Percentiles rank a stretch among this genome's conserved stretches.
Evolutionary conservation across 1,140 invertebrate genomes (phyloP).

Genomic region (Bombus terrestris): DNA sequence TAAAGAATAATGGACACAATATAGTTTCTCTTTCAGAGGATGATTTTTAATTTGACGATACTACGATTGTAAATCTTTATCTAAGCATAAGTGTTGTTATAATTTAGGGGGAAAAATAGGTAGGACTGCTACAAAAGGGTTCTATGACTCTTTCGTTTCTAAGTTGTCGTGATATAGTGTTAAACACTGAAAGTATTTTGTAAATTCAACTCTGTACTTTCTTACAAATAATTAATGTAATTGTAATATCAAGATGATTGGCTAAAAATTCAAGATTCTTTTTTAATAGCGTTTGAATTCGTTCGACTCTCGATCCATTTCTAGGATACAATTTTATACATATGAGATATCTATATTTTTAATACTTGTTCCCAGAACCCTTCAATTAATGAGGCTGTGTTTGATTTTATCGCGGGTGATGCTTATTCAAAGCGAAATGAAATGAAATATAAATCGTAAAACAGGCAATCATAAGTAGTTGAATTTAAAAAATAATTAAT

Average conservation of each 20-base stretch:
- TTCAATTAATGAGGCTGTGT: constrained; percentile 76
- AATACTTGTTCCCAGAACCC: constrained; percentile 70
- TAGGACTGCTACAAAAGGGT: constrained; percentile 46
- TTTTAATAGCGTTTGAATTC: constrained; percentile 34
- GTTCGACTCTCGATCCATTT: constrained; percentile 46
- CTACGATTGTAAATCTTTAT: constrained; percentile 32
- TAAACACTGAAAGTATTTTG: constrained; percentile 70
- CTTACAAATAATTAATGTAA: constrained; percentile 44
- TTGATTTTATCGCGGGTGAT: constrained; percentile 64
- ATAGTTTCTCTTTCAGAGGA: background rate
- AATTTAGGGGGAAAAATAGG: constrained; percentile 49
- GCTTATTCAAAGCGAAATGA: constrained; percentile 49
- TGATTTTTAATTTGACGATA: constrained; percentile 2
- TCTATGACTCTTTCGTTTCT: constrained; percentile 45
- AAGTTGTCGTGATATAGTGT: constrained; percentile 57
- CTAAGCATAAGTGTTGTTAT: constrained; percentile 30
- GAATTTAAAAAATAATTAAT: constrained; percentile 46
- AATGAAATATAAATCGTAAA: constrained; percentile 48
- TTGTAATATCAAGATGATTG: constrained; percentile 56
- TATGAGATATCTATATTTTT: constrained; percentile 65
- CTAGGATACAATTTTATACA: constrained; percentile 65
- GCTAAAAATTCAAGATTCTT: constrained; percentile 48
- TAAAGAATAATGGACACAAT: background rate
- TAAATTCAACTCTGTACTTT: constrained; percentile 57
- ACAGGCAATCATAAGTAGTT: constrained; percentile 63